Evolutionary conservation across 1,140 invertebrate genomes (phyloP).

Genomic region (Euwallacea fornicatus): DNA sequence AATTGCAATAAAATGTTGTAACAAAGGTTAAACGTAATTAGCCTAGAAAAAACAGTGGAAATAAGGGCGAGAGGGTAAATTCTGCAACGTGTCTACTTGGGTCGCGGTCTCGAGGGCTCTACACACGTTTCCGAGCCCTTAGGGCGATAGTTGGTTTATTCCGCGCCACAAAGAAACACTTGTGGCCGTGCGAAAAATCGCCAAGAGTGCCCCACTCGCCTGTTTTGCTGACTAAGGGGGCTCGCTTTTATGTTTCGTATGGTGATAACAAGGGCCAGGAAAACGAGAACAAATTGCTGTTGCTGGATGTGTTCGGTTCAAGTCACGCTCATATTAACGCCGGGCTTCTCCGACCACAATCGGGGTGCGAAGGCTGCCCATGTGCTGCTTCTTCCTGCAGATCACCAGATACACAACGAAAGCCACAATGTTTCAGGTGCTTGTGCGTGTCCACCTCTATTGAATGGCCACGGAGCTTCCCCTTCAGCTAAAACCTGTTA

Average conservation of each 20-base stretch:
- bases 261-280: not conserved
- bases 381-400: constrained; percentile 27
- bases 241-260: constrained; percentile 11
- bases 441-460: not conserved
- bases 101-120: constrained; percentile 13
- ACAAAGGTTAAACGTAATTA: not conserved
- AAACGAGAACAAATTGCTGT: constrained; percentile 7
- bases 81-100: constrained; percentile 28
- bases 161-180: constrained; percentile 34
- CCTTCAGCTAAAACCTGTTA: no score
- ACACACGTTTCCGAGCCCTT: constrained; percentile 19
- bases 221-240: constrained; percentile 25
- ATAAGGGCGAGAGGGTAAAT: constrained; percentile 12
- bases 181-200: constrained; percentile 33
- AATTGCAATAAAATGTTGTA: no score
- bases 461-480: constrained; percentile 1
- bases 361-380: constrained; percentile 30
- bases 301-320: constrained; percentile 41
- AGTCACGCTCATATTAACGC: constrained; percentile 35
- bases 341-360: constrained; percentile 34
- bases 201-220: constrained; percentile 23
- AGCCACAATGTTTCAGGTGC: not conserved
- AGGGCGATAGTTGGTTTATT: constrained; percentile 27
- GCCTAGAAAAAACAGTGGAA: constrained; percentile 9
- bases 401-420: not conserved